A percentile compares a stretch with the other conserved stretches of the same genome.
Evolutionary conservation across 2,113 vertebrate species (phyloP).

Genomic region (Acanthisitta chloris): DNA sequence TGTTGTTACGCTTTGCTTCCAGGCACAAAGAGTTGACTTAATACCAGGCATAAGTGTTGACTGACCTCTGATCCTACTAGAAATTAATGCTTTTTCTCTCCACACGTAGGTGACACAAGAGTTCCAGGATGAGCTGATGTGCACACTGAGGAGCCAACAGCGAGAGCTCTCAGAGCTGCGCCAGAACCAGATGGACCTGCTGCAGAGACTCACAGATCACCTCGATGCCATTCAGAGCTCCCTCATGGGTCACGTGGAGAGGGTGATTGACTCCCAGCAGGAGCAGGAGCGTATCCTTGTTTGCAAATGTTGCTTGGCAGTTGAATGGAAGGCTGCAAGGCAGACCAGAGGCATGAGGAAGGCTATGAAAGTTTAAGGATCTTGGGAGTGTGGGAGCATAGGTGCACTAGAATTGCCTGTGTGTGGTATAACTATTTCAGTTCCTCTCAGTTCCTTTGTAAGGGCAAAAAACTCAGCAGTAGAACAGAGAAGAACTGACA

Average conservation of each 20-base stretch:
- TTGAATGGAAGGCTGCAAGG: background rate
- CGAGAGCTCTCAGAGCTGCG: slow-evolving; percentile 87
- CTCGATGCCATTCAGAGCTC: slow-evolving; percentile 87
- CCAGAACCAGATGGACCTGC: slow-evolving; percentile 82
- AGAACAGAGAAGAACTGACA: background rate
- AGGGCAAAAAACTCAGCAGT: background rate
- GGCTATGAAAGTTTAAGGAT: background rate
- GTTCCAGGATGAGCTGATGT: slow-evolving; percentile 85
- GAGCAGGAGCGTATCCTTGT: slow-evolving; percentile 96
- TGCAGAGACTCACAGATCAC: slow-evolving; percentile 82
- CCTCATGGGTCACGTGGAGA: slow-evolving; percentile 87
- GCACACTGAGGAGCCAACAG: slow-evolving; percentile 89
- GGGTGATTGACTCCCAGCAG: slow-evolving; percentile 83
- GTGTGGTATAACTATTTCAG: background rate
- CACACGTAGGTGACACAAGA: slow-evolving; percentile 74
- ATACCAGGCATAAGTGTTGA: background rate
- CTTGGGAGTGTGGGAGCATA: accelerated
- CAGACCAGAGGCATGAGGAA: background rate
- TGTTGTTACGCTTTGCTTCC: background rate
- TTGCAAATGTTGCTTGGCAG: background rate
- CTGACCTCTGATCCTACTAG: background rate
- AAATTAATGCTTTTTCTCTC: background rate
- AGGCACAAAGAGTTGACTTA: background rate
- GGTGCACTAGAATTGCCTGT: background rate
- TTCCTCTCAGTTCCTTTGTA: background rate